Conservation (phyloP, 2,888 invertebrate species). For the Hydrotaea cyrtoneurina region DNA sequence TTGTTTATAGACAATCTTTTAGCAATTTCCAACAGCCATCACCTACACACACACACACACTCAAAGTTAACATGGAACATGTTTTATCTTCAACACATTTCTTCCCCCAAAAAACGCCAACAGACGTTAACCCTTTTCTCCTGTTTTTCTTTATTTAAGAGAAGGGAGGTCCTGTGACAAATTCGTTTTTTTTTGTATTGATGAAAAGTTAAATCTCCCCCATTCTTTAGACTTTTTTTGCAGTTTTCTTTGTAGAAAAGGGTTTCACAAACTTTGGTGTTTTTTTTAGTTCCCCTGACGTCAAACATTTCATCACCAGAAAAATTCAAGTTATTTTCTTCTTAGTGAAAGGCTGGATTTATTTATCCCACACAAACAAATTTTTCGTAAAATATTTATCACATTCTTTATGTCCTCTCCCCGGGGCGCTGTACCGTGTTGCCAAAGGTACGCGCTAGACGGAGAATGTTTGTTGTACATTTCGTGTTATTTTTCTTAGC, state of each 20-base stretch:
- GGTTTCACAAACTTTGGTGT: background rate
- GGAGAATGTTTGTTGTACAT: background rate
- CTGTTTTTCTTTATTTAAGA: background rate
- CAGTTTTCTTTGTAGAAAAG: background rate
- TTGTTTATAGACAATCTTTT: conserved; percentile 15
- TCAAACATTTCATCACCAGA: conserved; percentile 9
- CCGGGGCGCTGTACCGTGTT: background rate
- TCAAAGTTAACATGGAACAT: conserved; percentile 23
- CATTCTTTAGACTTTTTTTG: background rate
- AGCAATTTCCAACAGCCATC: conserved; percentile 5
- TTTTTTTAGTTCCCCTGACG: background rate
- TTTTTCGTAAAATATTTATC: conserved; percentile 31
- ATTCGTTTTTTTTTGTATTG: conserved; percentile 34
- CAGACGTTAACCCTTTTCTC: background rate
- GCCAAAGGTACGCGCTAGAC: background rate
- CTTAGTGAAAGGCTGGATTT: conserved; percentile 18
- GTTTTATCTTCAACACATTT: conserved; percentile 16
- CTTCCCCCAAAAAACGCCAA: background rate
- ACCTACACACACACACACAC: background rate
- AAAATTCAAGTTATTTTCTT: conserved; percentile 6
- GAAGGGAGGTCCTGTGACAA: conserved; percentile 17
- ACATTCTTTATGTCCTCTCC: conserved; percentile 9
- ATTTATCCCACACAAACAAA: background rate
- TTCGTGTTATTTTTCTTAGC: background rate
- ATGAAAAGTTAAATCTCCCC: conserved; percentile 35